Percentiles rank a stretch among this genome's conserved stretches.
phyloP scores from a whole-genome alignment of 2,113 vertebrate species.

The Phocoena phocoena region DNA sequence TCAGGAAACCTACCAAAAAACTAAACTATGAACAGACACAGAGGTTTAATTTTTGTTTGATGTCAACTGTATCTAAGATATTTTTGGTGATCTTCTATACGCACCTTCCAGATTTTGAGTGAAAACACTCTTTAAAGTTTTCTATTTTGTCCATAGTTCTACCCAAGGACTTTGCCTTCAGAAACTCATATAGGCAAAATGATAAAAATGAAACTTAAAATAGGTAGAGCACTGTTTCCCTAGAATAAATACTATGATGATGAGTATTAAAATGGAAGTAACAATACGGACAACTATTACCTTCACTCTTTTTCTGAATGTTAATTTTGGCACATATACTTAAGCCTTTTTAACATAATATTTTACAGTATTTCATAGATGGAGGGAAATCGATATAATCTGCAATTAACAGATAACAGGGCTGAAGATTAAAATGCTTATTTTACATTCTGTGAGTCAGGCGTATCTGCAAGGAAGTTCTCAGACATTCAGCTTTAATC shows the following conservation, averaged over 20 bases:
- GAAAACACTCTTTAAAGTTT: background rate
- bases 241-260: background rate
- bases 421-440: background rate
- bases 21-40: background rate
- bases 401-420: background rate
- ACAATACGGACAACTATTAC: background rate
- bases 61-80: background rate
- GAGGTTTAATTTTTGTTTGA: background rate
- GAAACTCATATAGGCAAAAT: background rate
- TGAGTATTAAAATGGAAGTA: background rate
- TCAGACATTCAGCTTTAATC: background rate
- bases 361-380: background rate
- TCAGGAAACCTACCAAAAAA: background rate
- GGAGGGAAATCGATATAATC: background rate
- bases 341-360: background rate
- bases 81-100: background rate
- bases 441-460: background rate
- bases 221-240: background rate
- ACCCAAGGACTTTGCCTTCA: background rate
- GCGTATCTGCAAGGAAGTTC: background rate
- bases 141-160: background rate
- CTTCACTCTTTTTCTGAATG: background rate
- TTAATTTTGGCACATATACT: background rate
- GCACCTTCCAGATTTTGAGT: background rate
- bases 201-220: background rate